A percentile compares a stretch with the other conserved stretches of the same genome.
These are phyloP conservation scores for Tetranychus truncatus DNA, from an alignment of 2,888 invertebrate genomes.

Conservation along the genomic window DNA sequence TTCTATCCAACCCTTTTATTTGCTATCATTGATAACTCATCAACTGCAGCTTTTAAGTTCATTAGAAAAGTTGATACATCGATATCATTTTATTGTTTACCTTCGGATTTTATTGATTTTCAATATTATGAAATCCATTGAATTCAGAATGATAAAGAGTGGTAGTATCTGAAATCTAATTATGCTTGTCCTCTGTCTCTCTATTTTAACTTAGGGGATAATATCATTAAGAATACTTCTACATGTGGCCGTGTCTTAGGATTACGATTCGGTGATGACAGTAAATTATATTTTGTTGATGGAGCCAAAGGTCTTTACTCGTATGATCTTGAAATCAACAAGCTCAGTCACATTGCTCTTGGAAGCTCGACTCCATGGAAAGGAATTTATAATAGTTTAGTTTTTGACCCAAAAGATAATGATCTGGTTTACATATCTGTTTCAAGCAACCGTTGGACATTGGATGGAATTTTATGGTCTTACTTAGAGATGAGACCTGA, in stretches of 20 bases:
- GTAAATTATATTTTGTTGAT: conserved; percentile 25
- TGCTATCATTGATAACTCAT: too few relatives aligned
- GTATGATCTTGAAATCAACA: conserved; percentile 20
- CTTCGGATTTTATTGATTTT: too few relatives aligned
- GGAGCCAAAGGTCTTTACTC: conserved; percentile 24
- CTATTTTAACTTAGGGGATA: background rate
- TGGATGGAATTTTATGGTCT: conserved; percentile 50
- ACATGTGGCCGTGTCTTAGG: conserved; percentile 26
- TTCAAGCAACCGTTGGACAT: conserved; percentile 50
- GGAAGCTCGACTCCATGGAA: background rate
- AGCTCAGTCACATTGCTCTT: conserved; percentile 20
- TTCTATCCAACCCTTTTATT: too few relatives aligned
- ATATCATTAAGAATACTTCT: background rate
- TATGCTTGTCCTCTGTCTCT: background rate
- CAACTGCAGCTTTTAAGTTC: too few relatives aligned
- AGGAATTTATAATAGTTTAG: conserved; percentile 22
- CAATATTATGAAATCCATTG: too few relatives aligned
- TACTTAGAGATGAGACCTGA: conserved; percentile 42
- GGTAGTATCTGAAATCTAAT: too few relatives aligned
- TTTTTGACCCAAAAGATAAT: conserved; percentile 24
- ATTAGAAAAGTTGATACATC: too few relatives aligned
- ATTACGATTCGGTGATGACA: conserved; percentile 24
- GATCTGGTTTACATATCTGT: conserved; percentile 59
- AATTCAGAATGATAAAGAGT: too few relatives aligned
- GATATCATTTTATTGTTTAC: too few relatives aligned